A percentile compares a stretch with the other conserved stretches of the same genome.
Evolutionary conservation across 2,797 vertebrate genomes (phyloP).

Genomic region (Kryptopterus vitreolus): DNA sequence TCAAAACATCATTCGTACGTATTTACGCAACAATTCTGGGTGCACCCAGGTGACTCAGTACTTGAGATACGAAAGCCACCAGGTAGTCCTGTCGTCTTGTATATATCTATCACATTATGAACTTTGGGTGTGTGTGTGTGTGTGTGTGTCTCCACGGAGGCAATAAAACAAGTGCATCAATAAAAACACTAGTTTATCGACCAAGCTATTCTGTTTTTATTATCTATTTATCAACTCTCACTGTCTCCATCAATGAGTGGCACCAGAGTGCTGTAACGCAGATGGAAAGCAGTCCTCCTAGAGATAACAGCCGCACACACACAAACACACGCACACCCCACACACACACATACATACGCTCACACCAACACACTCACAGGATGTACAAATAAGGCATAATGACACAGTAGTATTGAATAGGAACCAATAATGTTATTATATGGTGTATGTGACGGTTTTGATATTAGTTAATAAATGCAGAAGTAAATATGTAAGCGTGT

Average conservation of each 20-base stretch:
- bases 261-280: slow-evolving; percentile 31
- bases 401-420: background rate
- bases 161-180: slow-evolving; percentile 70
- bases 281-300: slow-evolving; percentile 35
- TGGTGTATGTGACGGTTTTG: background rate
- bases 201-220: slow-evolving; percentile 68
- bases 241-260: slow-evolving; percentile 49
- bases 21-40: background rate
- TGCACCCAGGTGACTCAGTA: background rate
- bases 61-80: background rate
- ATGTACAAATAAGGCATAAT: background rate
- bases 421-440: background rate
- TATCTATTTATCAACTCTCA: slow-evolving; percentile 54
- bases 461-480: background rate
- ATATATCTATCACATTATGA: background rate
- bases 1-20: no score
- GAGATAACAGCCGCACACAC: slow-evolving; percentile 33
- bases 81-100: background rate
- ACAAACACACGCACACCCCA: slow-evolving; percentile 37
- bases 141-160: slow-evolving; percentile 23
- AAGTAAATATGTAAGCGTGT: background rate
- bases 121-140: background rate
- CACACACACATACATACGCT: slow-evolving; percentile 31
- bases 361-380: slow-evolving; percentile 13
- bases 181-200: slow-evolving; percentile 67